Evolutionary conservation across 2,888 invertebrate species (phyloP).

Genomic region (Argynnis bischoffii): DNA sequence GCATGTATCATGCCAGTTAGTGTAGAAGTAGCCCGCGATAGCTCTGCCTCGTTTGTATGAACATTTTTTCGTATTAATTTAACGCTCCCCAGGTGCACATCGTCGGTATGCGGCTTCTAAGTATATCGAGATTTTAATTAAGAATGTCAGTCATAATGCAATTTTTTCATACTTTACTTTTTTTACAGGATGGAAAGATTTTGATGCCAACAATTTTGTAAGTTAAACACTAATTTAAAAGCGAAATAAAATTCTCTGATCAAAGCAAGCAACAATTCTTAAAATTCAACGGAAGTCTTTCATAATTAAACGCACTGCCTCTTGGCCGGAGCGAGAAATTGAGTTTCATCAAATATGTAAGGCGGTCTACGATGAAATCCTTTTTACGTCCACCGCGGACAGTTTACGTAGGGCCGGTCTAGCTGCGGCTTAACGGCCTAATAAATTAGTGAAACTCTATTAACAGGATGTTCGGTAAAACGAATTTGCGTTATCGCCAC

Average conservation of each 20-base stretch:
- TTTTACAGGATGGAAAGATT: background rate
- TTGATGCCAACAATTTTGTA: conserved; percentile 8
- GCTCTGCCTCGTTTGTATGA: conserved; percentile 43
- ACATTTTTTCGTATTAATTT: conserved; percentile 59
- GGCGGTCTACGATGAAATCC: conserved; percentile 74
- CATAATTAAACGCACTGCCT: conserved; percentile 70
- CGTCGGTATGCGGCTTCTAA: conserved; percentile 64
- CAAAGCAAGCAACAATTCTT: conserved; percentile 53
- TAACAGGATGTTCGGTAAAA: conserved; percentile 80
- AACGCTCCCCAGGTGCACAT: conserved; percentile 68
- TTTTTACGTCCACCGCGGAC: conserved; percentile 73
- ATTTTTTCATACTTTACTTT: conserved; percentile 38
- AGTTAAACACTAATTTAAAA: conserved; percentile 12
- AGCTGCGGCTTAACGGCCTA: conserved; percentile 72
- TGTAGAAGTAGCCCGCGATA: conserved; percentile 43
- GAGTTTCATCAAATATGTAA: conserved; percentile 72
- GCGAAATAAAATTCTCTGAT: conserved; percentile 12
- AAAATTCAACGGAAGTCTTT: conserved; percentile 59
- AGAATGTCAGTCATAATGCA: conserved; percentile 63
- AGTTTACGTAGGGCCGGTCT: conserved; percentile 64
- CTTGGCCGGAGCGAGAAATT: conserved; percentile 61
- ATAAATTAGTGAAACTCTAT: conserved; percentile 83
- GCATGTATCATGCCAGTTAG: conserved; percentile 30
- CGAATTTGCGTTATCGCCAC: conserved; percentile 82
- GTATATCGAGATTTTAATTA: conserved; percentile 74